Conservation (phyloP, 2,888 invertebrate genomes). For the Hirtodrosophila histrioides region DNA sequence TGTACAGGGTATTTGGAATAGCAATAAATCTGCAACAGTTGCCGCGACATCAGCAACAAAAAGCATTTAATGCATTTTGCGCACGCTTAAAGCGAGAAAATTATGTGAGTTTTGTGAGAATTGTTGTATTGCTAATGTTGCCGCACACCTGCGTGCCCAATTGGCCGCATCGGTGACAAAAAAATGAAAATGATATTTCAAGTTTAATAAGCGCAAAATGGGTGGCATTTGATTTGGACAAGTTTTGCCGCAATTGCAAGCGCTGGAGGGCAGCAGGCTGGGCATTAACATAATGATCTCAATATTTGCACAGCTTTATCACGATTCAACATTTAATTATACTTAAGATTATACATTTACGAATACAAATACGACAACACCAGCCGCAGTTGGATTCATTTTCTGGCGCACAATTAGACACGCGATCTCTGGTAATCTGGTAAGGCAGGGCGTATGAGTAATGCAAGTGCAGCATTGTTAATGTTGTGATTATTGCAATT, state of each 20-base stretch:
- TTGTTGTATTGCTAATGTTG: constrained; percentile 28
- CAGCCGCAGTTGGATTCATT: constrained; percentile 38
- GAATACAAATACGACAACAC: constrained; percentile 26
- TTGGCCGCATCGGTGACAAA: constrained; percentile 66
- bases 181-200: constrained; percentile 44
- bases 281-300: constrained; percentile 78
- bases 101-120: constrained; percentile 57
- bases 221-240: constrained; percentile 45
- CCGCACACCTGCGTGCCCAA: constrained; percentile 75
- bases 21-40: constrained; percentile 27
- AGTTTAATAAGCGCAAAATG: constrained; percentile 64
- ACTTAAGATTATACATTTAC: constrained; percentile 20
- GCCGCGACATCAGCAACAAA: constrained; percentile 27
- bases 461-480: constrained; percentile 53
- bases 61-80: constrained; percentile 68
- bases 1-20: constrained; percentile 36
- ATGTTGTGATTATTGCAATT: constrained; percentile 40
- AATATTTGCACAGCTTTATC: constrained; percentile 78
- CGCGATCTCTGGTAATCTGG: constrained; percentile 62
- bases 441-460: constrained; percentile 75
- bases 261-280: constrained; percentile 49
- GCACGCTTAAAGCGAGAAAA: constrained; percentile 69
- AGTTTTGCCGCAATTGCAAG: constrained; percentile 1
- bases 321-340: constrained; percentile 72
- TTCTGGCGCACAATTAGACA: constrained; percentile 65